phyloP scores from a whole-genome alignment of 2,888 invertebrate species.

The Caenorhabditis sp. region DNA sequence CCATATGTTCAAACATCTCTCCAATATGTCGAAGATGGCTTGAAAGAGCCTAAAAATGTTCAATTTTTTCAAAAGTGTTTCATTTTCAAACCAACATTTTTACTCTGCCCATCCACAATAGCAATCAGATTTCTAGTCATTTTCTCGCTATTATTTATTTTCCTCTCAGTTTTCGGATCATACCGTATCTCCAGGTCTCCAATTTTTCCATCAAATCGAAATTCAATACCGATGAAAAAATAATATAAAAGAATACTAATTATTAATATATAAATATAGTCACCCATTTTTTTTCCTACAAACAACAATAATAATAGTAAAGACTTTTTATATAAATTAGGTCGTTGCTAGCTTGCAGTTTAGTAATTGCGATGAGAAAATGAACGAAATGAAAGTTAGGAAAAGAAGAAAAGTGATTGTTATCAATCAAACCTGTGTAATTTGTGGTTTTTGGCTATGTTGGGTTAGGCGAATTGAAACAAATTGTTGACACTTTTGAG shows the following conservation, averaged over 20 bases:
- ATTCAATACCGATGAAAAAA: not conserved
- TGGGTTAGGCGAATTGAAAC: not conserved
- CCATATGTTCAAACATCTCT: conserved; percentile 80
- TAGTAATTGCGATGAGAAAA: not conserved
- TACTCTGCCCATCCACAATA: conserved; percentile 56
- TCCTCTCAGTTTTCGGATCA: not conserved
- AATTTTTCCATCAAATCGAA: conserved; percentile 23
- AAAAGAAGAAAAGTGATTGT: not conserved
- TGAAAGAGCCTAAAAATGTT: conserved; percentile 69
- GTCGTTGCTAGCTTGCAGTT: not conserved
- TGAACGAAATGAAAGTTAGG: not conserved
- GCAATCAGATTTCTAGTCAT: conserved; percentile 35
- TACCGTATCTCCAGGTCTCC: conserved; percentile 30
- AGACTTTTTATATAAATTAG: not conserved
- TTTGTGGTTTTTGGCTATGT: not conserved
- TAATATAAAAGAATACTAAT: not conserved
- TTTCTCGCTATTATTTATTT: not conserved
- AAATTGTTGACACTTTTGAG: no score
- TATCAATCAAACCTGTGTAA: conserved; percentile 1
- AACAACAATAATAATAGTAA: not conserved
- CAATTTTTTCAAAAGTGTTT: no score
- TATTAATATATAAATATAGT: not conserved
- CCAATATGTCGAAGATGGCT: conserved; percentile 84
- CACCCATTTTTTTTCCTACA: not conserved
- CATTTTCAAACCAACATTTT: conserved; percentile 40